phyloP scores from a whole-genome alignment of 2,113 vertebrate genomes.

The Butastur rufipennis region DNA sequence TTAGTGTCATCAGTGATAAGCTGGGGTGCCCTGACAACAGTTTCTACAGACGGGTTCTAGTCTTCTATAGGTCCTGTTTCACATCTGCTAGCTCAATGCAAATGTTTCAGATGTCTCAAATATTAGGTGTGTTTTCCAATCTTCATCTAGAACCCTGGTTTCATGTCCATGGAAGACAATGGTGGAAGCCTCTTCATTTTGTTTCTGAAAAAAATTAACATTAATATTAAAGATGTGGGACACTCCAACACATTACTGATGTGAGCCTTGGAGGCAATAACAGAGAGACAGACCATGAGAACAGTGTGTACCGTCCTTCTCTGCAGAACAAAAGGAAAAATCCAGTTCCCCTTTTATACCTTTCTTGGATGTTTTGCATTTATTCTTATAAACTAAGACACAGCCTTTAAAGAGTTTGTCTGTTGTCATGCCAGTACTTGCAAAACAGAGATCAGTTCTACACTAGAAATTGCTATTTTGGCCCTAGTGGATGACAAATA shows the following conservation, averaged over 20 bases:
- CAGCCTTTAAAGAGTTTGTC: neutral
- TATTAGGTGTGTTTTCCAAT: neutral
- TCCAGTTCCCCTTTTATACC: neutral
- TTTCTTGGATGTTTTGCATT: conserved; percentile 1
- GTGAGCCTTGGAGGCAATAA: neutral
- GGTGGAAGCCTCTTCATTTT: neutral
- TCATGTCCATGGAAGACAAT: neutral
- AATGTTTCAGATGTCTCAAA: neutral
- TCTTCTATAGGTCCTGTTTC: neutral
- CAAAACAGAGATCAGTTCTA: neutral
- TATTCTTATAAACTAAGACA: neutral
- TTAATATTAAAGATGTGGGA: neutral
- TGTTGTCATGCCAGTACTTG: neutral
- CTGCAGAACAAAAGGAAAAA: neutral
- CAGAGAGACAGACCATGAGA: neutral
- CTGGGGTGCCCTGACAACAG: neutral
- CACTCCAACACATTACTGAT: neutral
- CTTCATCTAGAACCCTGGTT: neutral
- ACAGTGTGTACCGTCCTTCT: neutral
- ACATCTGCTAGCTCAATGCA: neutral
- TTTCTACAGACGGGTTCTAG: neutral
- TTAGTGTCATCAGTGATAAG: neutral
- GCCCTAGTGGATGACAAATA: neutral
- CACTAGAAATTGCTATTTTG: neutral
- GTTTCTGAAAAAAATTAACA: neutral